Evolutionary conservation across 2,797 vertebrate genomes (phyloP).

Genomic region (Petrocephalus schoutedeni): DNA sequence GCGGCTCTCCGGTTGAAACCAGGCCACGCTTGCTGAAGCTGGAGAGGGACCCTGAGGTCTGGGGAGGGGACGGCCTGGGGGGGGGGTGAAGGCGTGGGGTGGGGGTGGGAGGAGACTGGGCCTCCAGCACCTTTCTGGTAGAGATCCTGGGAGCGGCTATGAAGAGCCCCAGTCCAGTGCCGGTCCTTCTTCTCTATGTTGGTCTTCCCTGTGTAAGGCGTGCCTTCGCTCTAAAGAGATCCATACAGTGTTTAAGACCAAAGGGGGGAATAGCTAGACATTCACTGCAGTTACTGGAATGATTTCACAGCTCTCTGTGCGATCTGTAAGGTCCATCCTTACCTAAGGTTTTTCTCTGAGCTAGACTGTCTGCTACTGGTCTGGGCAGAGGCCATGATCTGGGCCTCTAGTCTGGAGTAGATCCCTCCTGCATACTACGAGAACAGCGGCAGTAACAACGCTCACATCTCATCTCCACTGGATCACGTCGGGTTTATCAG

Average conservation of each 20-base stretch:
- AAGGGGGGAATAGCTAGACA: background rate
- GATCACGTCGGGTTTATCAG: background rate
- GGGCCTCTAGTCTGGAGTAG: conserved; percentile 84
- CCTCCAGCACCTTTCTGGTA: background rate
- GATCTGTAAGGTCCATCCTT: conserved; percentile 24
- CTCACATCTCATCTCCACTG: background rate
- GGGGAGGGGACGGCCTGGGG: conserved; percentile 15
- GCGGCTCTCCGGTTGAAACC: background rate
- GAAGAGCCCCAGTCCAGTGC: background rate
- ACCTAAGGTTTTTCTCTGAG: conserved; percentile 81
- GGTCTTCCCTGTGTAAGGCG: conserved; percentile 61
- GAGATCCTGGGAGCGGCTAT: background rate
- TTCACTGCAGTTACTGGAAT: background rate
- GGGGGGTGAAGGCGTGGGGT: background rate
- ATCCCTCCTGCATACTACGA: conserved; percentile 81
- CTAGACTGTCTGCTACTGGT: conserved; percentile 63
- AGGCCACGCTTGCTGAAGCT: background rate
- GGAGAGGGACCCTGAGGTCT: conserved; percentile 14
- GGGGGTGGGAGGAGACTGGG: background rate
- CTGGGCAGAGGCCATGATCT: conserved; percentile 74
- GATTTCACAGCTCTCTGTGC: background rate
- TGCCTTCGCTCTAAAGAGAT: conserved; percentile 52
- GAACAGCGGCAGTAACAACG: background rate
- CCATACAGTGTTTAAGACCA: background rate
- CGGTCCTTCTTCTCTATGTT: conserved; percentile 41